Evolutionary conservation across 1,140 invertebrate species (phyloP).

Genomic region (Cotesia vestalis): DNA sequence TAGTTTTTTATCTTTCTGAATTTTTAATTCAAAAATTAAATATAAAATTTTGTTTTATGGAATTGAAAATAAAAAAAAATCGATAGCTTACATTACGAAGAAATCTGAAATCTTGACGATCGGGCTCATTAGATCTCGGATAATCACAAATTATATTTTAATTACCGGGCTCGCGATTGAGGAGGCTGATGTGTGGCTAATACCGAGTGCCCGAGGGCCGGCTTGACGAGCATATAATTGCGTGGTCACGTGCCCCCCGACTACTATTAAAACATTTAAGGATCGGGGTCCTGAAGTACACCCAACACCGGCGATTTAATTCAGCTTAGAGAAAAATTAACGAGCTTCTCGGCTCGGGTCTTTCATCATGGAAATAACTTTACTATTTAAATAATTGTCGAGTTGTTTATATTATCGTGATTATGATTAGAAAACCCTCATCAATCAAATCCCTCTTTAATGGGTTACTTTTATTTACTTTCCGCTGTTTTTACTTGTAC

Average conservation of each 20-base stretch:
- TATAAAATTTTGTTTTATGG: too few species aligned
- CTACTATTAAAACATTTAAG: too few species aligned
- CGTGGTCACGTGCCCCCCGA: constrained; percentile 42
- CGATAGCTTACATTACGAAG: too few species aligned
- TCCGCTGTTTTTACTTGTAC: too few species aligned
- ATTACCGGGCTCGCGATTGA: constrained; percentile 38
- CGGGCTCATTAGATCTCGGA: constrained; percentile 38
- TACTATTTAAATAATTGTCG: too few species aligned
- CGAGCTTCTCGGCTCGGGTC: not conserved
- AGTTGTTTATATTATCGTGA: too few species aligned
- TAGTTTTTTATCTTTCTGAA: too few species aligned
- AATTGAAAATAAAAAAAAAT: too few species aligned
- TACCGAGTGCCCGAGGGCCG: constrained; percentile 34
- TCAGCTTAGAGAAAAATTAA: constrained; percentile 26
- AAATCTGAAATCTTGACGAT: constrained; percentile 33
- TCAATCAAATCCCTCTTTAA: too few species aligned
- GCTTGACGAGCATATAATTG: constrained; percentile 50
- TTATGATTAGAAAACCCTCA: too few species aligned
- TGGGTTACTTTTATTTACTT: too few species aligned
- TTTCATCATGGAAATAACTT: too few species aligned
- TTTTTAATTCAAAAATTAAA: not conserved
- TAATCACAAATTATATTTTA: constrained; percentile 47
- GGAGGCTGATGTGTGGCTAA: constrained; percentile 17
- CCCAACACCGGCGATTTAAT: not conserved
- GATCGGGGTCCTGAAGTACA: constrained; percentile 1